phyloP scores from a whole-genome alignment of 1,140 invertebrate genomes.

The Lasioglossum albipes region DNA sequence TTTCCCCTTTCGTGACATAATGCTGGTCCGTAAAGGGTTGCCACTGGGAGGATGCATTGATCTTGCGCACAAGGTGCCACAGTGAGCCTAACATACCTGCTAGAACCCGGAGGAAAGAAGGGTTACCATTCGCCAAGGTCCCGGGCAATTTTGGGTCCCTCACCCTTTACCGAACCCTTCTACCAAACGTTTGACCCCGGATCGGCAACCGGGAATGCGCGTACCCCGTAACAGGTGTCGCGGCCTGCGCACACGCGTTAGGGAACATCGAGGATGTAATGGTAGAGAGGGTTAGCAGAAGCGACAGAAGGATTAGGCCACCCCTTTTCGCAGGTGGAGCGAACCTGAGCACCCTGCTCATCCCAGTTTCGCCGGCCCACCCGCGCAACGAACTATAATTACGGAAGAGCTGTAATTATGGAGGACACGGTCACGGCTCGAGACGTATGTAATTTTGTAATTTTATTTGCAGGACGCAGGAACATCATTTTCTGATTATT shows the following conservation, averaged over 20 bases:
- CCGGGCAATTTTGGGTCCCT: slow-evolving; percentile 44
- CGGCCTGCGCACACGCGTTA: slow-evolving; percentile 10
- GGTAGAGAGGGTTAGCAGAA: slow-evolving; percentile 46
- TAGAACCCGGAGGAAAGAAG: slow-evolving; percentile 41
- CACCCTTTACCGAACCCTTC: slow-evolving; percentile 67
- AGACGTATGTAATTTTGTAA: too few species aligned
- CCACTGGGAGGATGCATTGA: slow-evolving; percentile 51
- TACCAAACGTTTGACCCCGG: slow-evolving; percentile 55
- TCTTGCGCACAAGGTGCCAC: slow-evolving; percentile 50
- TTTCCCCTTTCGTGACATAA: slow-evolving; percentile 62
- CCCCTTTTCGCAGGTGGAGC: slow-evolving; percentile 46
- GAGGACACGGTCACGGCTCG: too few species aligned
- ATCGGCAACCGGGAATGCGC: slow-evolving; percentile 29
- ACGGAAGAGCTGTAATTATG: too few species aligned
- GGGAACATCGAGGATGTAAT: background rate
- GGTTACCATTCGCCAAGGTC: slow-evolving; percentile 52
- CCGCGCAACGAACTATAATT: slow-evolving; percentile 33
- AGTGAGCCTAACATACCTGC: slow-evolving; percentile 67
- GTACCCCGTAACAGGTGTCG: slow-evolving; percentile 58
- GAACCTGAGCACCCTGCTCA: background rate
- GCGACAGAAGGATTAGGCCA: slow-evolving; percentile 33
- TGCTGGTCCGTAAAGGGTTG: slow-evolving; percentile 71
- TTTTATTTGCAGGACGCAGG: too few species aligned
- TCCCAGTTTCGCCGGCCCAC: slow-evolving; percentile 12
- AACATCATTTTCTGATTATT: background rate